Percentiles rank a stretch among this genome's conserved stretches.
phyloP scores from a whole-genome alignment of 2,888 invertebrate genomes.

The Acholoe squamosa region DNA sequence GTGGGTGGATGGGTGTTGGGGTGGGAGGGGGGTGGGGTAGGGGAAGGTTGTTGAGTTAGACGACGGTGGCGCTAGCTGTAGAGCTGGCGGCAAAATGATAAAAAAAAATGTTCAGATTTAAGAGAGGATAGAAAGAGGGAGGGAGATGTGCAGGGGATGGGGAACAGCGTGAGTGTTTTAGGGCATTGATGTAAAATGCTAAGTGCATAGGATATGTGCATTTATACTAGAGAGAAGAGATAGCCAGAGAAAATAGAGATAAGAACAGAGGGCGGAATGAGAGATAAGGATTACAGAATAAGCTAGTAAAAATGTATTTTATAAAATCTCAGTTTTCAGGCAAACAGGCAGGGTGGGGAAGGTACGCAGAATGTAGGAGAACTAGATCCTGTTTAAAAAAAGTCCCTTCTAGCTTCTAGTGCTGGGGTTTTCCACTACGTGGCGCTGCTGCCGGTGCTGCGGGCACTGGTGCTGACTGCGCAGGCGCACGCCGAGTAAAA shows the following conservation, averaged over 20 bases:
- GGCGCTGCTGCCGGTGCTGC: constrained; percentile 2
- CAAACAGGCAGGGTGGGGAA: not conserved
- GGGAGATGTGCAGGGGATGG: not conserved
- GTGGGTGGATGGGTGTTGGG: not conserved
- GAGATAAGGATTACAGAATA: no score
- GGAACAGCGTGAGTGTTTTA: no score
- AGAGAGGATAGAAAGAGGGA: not conserved
- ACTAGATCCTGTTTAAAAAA: not conserved
- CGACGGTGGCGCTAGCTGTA: not conserved
- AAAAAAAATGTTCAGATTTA: constrained; percentile 25
- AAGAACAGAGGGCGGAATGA: not conserved
- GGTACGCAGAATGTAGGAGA: not conserved
- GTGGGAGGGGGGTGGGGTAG: not conserved
- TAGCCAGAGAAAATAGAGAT: not conserved
- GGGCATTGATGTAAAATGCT: no score
- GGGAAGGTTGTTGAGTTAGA: not conserved
- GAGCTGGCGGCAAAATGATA: not conserved
- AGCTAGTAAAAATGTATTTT: not conserved
- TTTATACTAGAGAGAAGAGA: no score
- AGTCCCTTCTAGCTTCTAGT: constrained; percentile 25
- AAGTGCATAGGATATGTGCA: no score
- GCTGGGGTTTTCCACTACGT: not conserved
- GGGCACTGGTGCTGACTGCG: constrained; percentile 31
- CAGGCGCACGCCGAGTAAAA: constrained; percentile 16
- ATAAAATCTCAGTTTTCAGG: no score